Percentiles rank a stretch among this genome's conserved stretches.
Conservation (phyloP, 2,888 invertebrate genomes). For the Chrysomela aeneicollis region DNA sequence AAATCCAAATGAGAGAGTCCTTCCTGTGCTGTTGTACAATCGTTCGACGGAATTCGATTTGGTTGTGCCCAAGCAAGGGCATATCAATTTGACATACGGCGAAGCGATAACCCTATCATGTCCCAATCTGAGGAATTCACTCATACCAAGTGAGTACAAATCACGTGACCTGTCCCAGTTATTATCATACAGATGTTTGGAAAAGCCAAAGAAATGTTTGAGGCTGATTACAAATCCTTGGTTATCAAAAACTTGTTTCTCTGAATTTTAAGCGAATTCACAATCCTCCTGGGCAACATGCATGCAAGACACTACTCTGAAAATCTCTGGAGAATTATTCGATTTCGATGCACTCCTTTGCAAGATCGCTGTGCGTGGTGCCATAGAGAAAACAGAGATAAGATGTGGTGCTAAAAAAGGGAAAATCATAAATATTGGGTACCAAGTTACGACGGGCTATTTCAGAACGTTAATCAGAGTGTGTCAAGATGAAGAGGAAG, state of each 20-base stretch:
- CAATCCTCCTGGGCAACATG: conserved; percentile 49
- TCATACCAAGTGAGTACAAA: conserved; percentile 49
- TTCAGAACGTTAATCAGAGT: conserved; percentile 53
- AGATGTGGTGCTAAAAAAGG: conserved; percentile 51
- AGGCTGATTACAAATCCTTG: too few relatives aligned
- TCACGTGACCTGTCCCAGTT: too few relatives aligned
- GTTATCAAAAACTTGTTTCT: too few relatives aligned
- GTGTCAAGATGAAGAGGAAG: conserved; percentile 55
- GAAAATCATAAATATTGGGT: conserved; percentile 52
- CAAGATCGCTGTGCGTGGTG: conserved; percentile 48
- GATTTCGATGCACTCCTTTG: conserved; percentile 50
- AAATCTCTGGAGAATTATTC: conserved; percentile 39
- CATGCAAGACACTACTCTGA: conserved; percentile 42
- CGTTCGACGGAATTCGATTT: conserved; percentile 41
- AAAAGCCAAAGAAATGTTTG: too few relatives aligned
- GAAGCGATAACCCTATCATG: conserved; percentile 50
- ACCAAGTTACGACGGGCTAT: conserved; percentile 41
- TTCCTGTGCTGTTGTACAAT: conserved; percentile 48
- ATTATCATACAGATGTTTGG: too few relatives aligned
- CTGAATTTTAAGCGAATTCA: conserved; percentile 46
- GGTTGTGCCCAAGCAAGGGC: conserved; percentile 46
- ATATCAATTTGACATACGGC: conserved; percentile 41
- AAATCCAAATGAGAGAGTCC: conserved; percentile 34
- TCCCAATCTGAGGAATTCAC: conserved; percentile 48
- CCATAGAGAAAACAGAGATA: conserved; percentile 45